Conservation (phyloP, 2,888 invertebrate species). For the Troilus luridus region DNA sequence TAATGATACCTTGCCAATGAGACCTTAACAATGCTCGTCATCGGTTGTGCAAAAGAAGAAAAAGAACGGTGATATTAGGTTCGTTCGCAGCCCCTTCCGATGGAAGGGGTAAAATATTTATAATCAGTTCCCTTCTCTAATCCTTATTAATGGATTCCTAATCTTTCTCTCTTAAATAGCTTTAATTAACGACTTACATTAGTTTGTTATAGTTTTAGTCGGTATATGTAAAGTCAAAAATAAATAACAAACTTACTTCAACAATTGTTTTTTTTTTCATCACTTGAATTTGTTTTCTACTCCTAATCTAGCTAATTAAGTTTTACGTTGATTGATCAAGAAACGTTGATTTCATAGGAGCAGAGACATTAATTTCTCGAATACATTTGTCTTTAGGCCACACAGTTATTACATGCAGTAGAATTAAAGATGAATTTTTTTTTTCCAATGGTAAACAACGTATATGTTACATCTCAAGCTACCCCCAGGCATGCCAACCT, state of each 20-base stretch:
- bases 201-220: background rate
- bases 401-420: too few relatives aligned
- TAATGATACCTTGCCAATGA: slow-evolving; percentile 22
- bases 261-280: too few relatives aligned
- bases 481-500: too few relatives aligned
- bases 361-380: too few relatives aligned
- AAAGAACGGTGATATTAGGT: background rate
- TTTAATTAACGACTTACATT: background rate
- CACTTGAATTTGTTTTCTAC: too few relatives aligned
- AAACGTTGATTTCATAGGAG: too few relatives aligned
- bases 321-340: too few relatives aligned
- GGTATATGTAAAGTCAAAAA: background rate
- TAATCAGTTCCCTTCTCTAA: background rate
- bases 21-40: background rate
- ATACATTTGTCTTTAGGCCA: too few relatives aligned
- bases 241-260: background rate
- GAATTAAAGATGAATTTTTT: too few relatives aligned
- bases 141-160: slow-evolving; percentile 1
- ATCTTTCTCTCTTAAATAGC: background rate
- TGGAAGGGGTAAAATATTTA: background rate
- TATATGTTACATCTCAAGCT: too few relatives aligned
- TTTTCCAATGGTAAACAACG: too few relatives aligned
- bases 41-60: background rate
- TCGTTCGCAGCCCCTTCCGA: background rate
- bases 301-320: too few relatives aligned